These are phyloP conservation scores for Agelaius tricolor DNA, from an alignment of 2,113 vertebrate genomes.

Conservation along the genomic window DNA sequence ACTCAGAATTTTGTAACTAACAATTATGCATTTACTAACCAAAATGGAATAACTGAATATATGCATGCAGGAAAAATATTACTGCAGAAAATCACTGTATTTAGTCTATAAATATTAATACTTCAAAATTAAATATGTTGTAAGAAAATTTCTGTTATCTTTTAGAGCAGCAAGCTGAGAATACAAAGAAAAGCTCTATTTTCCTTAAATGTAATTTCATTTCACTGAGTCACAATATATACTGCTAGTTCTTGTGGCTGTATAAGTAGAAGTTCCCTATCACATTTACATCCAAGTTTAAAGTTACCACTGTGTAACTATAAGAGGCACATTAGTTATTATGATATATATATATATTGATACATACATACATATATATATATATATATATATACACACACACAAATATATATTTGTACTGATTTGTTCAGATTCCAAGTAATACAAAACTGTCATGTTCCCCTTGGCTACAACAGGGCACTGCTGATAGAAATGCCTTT, in stretches of 20 bases:
- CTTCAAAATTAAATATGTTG: neutral
- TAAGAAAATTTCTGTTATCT: neutral
- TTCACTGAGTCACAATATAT: neutral
- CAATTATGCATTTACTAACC: conserved; percentile 1
- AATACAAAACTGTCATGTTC: neutral
- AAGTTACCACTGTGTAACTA: neutral
- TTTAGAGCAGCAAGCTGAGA: neutral
- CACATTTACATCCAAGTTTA: neutral
- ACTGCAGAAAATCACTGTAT: neutral
- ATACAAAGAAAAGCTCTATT: neutral
- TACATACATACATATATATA: neutral
- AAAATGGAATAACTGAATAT: neutral
- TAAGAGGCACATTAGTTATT: neutral
- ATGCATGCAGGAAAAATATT: neutral
- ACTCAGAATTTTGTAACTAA: neutral
- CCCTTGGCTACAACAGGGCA: neutral
- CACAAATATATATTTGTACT: neutral
- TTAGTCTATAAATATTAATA: neutral
- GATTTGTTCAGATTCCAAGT: neutral
- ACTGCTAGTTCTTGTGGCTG: neutral
- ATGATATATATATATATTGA: neutral
- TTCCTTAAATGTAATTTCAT: neutral
- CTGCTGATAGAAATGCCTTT: neutral
- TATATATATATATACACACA: no score
- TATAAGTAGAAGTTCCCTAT: neutral